Conservation (phyloP, 2,888 invertebrate species). For the Lochmaea crataegi region DNA sequence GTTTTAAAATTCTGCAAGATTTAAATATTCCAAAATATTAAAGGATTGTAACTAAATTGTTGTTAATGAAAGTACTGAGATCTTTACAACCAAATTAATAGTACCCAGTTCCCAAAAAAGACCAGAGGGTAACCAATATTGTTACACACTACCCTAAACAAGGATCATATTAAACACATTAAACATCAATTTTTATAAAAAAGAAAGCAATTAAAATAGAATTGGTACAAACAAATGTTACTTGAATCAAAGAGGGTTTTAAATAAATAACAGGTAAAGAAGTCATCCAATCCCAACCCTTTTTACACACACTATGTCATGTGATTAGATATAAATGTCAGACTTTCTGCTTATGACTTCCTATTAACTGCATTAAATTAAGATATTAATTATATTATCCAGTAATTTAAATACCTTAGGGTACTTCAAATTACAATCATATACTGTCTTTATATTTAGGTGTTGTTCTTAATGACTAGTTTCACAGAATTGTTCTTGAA, state of each 20-base stretch:
- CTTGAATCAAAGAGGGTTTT: background rate
- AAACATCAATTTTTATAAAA: background rate
- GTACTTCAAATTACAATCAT: background rate
- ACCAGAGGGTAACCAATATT: background rate
- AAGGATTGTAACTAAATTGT: no score
- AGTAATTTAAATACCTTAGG: background rate
- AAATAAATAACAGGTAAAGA: background rate
- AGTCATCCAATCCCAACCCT: background rate
- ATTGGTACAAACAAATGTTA: background rate
- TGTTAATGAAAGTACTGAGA: no score
- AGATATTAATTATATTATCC: background rate
- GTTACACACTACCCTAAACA: background rate
- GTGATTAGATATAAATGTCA: slow-evolving; percentile 5
- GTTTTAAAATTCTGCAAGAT: no score
- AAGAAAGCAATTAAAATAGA: background rate
- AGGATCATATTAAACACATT: background rate
- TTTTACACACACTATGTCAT: background rate
- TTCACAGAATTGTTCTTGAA: background rate
- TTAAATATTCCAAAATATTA: no score
- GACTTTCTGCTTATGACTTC: background rate
- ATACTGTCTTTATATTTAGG: background rate
- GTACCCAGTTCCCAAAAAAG: no score
- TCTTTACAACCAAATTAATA: no score
- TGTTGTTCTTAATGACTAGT: background rate
- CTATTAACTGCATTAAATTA: background rate